phyloP scores from a whole-genome alignment of 2,113 vertebrate species.

The Mohoua ochrocephala region DNA sequence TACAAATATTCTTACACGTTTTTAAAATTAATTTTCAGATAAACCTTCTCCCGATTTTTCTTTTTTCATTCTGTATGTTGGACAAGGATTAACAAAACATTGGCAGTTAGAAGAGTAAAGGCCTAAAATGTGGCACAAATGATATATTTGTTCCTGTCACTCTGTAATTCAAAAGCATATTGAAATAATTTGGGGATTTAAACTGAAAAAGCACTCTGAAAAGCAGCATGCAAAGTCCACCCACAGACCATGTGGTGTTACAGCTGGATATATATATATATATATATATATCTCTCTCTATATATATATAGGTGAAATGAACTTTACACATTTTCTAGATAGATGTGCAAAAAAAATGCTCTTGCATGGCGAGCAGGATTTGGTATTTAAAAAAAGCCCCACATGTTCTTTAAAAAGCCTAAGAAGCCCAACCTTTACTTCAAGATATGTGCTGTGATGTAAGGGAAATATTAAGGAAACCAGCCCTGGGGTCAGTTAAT shows the following conservation, averaged over 20 bases:
- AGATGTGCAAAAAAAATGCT: background rate
- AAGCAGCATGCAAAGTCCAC: background rate
- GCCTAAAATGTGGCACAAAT: background rate
- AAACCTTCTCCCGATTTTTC: accelerated
- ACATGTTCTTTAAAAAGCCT: background rate
- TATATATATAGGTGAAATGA: background rate
- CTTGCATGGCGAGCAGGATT: background rate
- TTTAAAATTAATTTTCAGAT: background rate
- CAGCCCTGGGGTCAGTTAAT: background rate
- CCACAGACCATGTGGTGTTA: background rate
- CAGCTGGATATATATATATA: background rate
- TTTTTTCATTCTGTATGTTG: background rate
- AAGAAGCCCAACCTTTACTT: background rate
- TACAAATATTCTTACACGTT: background rate
- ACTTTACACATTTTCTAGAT: background rate
- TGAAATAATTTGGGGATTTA: background rate
- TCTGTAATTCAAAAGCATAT: background rate
- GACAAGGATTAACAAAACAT: background rate
- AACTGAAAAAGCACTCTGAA: background rate
- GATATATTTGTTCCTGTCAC: background rate
- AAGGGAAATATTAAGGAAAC: background rate
- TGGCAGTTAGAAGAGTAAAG: background rate
- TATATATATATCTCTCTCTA: background rate
- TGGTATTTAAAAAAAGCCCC: background rate
- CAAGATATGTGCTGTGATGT: background rate